phyloP scores from a whole-genome alignment of 2,888 invertebrate species.

The Aproaerema taeniolella region DNA sequence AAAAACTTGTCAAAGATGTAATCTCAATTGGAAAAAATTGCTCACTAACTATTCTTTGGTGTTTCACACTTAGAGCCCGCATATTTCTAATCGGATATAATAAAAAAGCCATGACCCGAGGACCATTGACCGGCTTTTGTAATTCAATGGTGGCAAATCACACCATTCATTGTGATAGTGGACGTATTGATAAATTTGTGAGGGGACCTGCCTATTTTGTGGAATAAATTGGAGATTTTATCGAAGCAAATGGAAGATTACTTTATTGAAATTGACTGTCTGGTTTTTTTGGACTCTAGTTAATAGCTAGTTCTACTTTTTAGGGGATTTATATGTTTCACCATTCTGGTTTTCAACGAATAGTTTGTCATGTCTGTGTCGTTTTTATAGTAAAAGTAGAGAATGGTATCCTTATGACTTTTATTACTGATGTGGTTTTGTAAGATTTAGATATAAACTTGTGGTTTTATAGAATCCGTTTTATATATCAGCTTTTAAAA shows the following conservation, averaged over 20 bases:
- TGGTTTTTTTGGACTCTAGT: too few relatives aligned
- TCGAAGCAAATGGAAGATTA: background rate
- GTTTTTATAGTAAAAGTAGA: too few relatives aligned
- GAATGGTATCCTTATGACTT: too few relatives aligned
- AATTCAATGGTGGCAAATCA: conserved; percentile 47
- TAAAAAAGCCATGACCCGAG: conserved; percentile 55
- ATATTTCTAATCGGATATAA: conserved; percentile 54
- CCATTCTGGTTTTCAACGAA: too few relatives aligned
- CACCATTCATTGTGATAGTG: conserved; percentile 35
- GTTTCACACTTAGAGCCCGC: conserved; percentile 41
- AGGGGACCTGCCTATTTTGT: background rate
- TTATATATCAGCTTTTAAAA: too few relatives aligned
- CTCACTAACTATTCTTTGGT: conserved; percentile 3
- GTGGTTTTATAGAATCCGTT: too few relatives aligned
- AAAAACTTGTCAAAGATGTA: background rate
- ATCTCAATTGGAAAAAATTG: background rate
- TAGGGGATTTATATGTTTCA: too few relatives aligned
- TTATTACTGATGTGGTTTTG: too few relatives aligned
- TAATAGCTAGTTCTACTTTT: too few relatives aligned
- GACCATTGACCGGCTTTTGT: conserved; percentile 38
- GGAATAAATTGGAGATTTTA: conserved; percentile 4
- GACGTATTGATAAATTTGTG: conserved; percentile 20
- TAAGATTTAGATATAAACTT: too few relatives aligned
- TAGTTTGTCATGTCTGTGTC: too few relatives aligned
- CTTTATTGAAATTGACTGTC: too few relatives aligned